Evolutionary conservation across 1,140 invertebrate species (phyloP).

Genomic region (Hylyphantes graminicola): DNA sequence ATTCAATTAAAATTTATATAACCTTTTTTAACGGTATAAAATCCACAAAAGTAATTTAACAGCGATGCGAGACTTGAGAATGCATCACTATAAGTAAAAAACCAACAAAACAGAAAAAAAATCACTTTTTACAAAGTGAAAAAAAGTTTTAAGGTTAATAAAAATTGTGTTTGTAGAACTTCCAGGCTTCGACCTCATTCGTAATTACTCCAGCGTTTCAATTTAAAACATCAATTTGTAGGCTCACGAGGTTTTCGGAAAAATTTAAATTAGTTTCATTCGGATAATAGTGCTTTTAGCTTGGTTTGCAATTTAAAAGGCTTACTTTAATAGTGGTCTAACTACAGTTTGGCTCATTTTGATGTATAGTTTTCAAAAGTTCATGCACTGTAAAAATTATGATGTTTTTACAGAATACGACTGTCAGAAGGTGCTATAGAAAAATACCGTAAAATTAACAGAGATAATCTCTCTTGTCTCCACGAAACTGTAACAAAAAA

Average conservation of each 20-base stretch:
- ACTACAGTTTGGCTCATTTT: too few species aligned
- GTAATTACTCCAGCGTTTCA: slow-evolving; percentile 48
- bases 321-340: background rate
- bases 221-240: slow-evolving; percentile 54
- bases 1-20: too few species aligned
- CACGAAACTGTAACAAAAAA: too few species aligned
- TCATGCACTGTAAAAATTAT: too few species aligned
- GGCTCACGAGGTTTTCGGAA: slow-evolving; percentile 23
- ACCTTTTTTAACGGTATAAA: too few species aligned
- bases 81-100: background rate
- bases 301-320: slow-evolving; percentile 48
- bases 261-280: slow-evolving; percentile 57
- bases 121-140: background rate
- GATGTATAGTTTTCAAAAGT: too few species aligned
- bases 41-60: too few species aligned
- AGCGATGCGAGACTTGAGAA: background rate
- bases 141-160: slow-evolving; percentile 22
- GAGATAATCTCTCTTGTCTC: too few species aligned
- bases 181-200: slow-evolving; percentile 22
- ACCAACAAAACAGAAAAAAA: background rate
- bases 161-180: background rate
- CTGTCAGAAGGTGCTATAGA: too few species aligned
- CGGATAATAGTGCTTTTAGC: slow-evolving; percentile 38
- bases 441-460: too few species aligned
- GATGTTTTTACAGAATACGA: too few species aligned